These are phyloP conservation scores for Diachasmimorpha longicaudata DNA, from an alignment of 1,140 invertebrate species.

Conservation along the genomic window DNA sequence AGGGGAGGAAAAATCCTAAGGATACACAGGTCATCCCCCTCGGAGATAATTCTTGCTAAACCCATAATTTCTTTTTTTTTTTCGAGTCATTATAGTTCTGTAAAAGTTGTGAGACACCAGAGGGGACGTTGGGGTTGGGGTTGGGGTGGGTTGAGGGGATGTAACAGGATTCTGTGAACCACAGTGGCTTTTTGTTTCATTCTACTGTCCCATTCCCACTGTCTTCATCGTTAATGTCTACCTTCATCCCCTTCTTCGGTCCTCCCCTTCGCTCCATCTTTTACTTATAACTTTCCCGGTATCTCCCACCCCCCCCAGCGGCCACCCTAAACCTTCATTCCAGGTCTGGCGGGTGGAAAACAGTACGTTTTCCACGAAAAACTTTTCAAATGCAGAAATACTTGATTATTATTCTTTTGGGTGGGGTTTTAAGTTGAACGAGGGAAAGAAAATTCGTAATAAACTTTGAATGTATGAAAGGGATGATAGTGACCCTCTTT, in stretches of 20 bases:
- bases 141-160: not conserved
- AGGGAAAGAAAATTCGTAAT: not conserved
- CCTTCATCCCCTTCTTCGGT: not conserved
- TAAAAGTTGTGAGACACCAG: conserved; percentile 6
- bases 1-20: too few relatives aligned
- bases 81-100: conserved; percentile 9
- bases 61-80: not conserved
- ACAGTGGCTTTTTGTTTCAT: conserved; percentile 1
- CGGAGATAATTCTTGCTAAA: not conserved
- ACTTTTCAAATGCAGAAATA: conserved; percentile 25
- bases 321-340: not conserved
- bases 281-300: not conserved
- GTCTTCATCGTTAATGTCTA: not conserved
- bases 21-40: too few relatives aligned
- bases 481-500: not conserved
- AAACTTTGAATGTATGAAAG: conserved; percentile 3
- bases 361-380: conserved; percentile 20
- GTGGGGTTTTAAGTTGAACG: conserved; percentile 19
- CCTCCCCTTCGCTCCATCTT: conserved; percentile 2
- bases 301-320: not conserved
- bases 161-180: not conserved
- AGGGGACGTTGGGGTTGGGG: conserved; percentile 1
- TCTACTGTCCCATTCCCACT: not conserved
- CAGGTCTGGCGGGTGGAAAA: conserved; percentile 21
- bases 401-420: conserved; percentile 36